phyloP scores from a whole-genome alignment of 2,113 vertebrate genomes.

The Balaeniceps rex region DNA sequence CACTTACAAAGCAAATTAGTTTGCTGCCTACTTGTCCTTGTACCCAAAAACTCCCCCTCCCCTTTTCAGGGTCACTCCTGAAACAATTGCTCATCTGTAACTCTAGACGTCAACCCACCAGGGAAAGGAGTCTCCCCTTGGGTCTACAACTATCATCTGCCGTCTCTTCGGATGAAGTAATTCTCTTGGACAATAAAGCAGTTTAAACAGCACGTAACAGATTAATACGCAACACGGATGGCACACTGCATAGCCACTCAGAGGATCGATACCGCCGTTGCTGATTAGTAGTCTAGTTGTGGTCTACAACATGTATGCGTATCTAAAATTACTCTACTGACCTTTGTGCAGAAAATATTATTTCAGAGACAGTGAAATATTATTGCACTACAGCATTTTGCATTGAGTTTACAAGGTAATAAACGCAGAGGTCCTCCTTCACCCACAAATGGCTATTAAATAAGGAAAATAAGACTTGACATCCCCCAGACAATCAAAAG shows the following conservation, averaged over 20 bases:
- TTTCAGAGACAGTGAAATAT: constrained; percentile 1
- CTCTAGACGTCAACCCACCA: background rate
- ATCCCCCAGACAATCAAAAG: constrained; percentile 59
- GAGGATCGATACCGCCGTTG: background rate
- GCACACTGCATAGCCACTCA: background rate
- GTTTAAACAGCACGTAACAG: background rate
- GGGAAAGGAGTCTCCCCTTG: background rate
- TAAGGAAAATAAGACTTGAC: constrained; percentile 64
- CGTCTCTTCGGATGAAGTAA: constrained; percentile 5
- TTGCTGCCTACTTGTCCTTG: constrained; percentile 58
- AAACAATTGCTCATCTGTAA: background rate
- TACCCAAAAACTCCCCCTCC: constrained; percentile 1
- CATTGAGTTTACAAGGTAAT: background rate
- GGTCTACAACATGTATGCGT: background rate
- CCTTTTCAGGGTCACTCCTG: constrained; percentile 2
- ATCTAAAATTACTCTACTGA: background rate
- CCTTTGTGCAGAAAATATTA: constrained; percentile 13
- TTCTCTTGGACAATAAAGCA: background rate
- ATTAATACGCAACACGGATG: background rate
- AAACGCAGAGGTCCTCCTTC: constrained; percentile 12
- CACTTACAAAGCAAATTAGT: constrained; percentile 54
- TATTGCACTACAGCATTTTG: background rate
- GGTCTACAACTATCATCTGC: background rate
- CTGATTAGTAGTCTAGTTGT: background rate
- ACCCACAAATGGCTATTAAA: constrained; percentile 66